Base-by-base conservation (phyloP, 2,113 vertebrate genomes). In the Motacilla alba region DNA sequence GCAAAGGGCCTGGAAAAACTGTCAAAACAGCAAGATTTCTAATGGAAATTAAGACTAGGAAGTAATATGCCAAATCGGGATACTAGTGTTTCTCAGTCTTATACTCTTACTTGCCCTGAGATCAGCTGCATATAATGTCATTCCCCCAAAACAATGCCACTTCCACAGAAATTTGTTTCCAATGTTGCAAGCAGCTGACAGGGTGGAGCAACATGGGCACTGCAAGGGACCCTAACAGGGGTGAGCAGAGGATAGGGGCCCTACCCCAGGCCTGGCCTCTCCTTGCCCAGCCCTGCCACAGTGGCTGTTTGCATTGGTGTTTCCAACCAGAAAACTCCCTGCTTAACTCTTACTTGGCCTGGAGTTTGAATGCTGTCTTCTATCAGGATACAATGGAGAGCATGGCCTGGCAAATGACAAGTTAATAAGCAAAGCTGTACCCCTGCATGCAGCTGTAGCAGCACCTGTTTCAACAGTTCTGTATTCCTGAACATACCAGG, bases 401-500 rank as follows among this genome's bases (percentile, higher is more conserved):
- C 5, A 9, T 4, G 2, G 4, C 52, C 56, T 50, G 64, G 88
- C 59, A 64, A 83, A 73, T 12, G 5, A 28, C 53, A 59, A 16
- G 83, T 74, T 88, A 95, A 50, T 20, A n/a, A 66, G 66, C 0
- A 0, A 53, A 44, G 60, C 8, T 1, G 30, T 30, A 28, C 12
- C 35, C 63, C 16, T 3, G 55, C 3, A 0, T 18, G 77, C 90
- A 85, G 92, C 87, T 63, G 75, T 21, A 44, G 83, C 84, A 77
- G 78, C 93, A 93, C 84, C 91, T 95, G 94, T 83, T 94, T 43
- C 94, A 95, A 95, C 87, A 90, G 75, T 28, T 63, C 72, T 41
- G 24, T 80, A 15, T 50, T 80, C 64, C 90, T 81, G 55, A 80
- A 23, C 27, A 10, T 4, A 33, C 7, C 7, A 28, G 31, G 62